Base-by-base conservation (phyloP, 2,888 invertebrate genomes). In the Mythimna pallens region DNA sequence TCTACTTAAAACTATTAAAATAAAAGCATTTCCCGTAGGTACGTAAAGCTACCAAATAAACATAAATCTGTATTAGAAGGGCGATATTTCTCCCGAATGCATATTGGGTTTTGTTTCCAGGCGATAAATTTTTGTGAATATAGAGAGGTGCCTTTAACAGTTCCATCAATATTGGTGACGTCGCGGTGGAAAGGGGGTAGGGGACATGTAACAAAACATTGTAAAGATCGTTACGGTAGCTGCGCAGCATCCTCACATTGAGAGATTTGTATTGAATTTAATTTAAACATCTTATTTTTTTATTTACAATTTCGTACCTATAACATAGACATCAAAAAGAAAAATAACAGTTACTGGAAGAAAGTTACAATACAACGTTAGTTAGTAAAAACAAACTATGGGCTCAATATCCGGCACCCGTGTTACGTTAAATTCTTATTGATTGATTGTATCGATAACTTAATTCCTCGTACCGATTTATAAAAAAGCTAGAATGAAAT, bases 131-230 rank as follows among this genome's bases (percentile, higher is more conserved):
- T 78, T 77, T 73, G 67, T 73, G 72, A 74, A 79, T 79, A 78
- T 40, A 80, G 66, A 82, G 63, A 78, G 61, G 69, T 71, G 50
- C 70, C 78, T 84, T 80, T 80, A 76, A 87, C 81, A 77, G 81
- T 84, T 85, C 74, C 73, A 83, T 86, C 84, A 81, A 77, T 80
- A 65, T 65, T 52, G 74, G 76, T 77, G 76, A 65, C 81, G 78
- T 79, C 52, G 22, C 62, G 10, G 43, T 54, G 40, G 65, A 17
- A 55, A 34, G 61, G 55, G 54, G 70, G 59, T 40, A n/a, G 30
- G 72, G 52, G 36, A 52, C 64, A 50, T 63, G 20, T 58, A 40
- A 76, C 75, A 74, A 80, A 54, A 12, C 40, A 78, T 59, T 58
- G 58, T 54, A 59, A 36, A 70, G 43, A 63, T 63, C 47, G 59